Percentiles rank a stretch among this genome's conserved stretches.
These are phyloP conservation scores for Cerceris rybyensis DNA, from an alignment of 2,888 invertebrate species.

Conservation along the genomic window DNA sequence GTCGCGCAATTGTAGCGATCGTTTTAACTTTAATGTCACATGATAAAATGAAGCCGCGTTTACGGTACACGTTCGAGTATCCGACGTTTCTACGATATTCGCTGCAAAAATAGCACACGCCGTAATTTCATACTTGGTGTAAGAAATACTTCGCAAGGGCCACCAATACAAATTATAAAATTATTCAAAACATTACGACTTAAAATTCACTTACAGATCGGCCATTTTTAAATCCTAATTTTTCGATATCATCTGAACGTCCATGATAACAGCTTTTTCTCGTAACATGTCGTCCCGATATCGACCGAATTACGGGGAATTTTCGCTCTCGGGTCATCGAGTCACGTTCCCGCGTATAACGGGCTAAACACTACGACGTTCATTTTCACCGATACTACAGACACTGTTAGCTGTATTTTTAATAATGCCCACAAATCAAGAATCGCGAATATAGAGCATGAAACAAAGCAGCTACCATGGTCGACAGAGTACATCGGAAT, in stretches of 20 bases:
- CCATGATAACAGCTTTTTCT: conserved; percentile 48
- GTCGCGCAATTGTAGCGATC: not conserved
- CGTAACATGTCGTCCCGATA: conserved; percentile 11
- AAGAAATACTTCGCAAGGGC: conserved; percentile 52
- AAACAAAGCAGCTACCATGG: conserved; percentile 60
- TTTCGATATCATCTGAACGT: conserved; percentile 55
- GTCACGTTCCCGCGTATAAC: not conserved
- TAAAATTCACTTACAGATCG: conserved; percentile 66
- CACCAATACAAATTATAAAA: conserved; percentile 65
- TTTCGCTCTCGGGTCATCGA: conserved; percentile 35
- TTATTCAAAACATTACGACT: conserved; percentile 59
- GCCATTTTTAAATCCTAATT: conserved; percentile 60
- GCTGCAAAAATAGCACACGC: conserved; percentile 45
- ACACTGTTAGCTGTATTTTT: conserved; percentile 27
- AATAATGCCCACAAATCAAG: conserved; percentile 67
- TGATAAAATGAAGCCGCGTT: conserved; percentile 46
- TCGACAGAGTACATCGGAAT: conserved; percentile 65
- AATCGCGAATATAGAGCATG: conserved; percentile 33
- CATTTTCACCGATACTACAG: conserved; percentile 13
- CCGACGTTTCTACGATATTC: conserved; percentile 21
- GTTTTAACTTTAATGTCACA: conserved; percentile 42
- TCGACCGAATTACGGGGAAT: conserved; percentile 24
- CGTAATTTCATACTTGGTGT: conserved; percentile 47
- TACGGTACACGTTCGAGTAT: conserved; percentile 13
- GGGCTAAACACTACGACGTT: conserved; percentile 10